Evolutionary conservation across 37 sponge, comb jelly and placozoan genomes (phyloP).

Genomic region (Bolinopsis microptera): DNA sequence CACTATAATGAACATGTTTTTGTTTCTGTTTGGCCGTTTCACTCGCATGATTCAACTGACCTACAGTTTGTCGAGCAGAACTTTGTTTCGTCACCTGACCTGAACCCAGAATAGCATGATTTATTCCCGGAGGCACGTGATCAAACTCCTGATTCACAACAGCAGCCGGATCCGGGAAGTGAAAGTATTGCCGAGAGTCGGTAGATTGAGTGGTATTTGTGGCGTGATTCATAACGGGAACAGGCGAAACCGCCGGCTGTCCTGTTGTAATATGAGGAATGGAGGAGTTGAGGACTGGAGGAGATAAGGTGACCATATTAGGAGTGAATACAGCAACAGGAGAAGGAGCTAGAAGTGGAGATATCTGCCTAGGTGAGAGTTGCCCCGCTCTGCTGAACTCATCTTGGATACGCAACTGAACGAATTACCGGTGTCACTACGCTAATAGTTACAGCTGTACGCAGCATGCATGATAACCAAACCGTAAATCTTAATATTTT

Average conservation of each 20-base stretch:
- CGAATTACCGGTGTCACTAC: too few relatives aligned
- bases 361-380: not conserved
- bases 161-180: conserved; percentile 50
- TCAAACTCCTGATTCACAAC: not conserved
- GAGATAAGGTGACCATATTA: not conserved
- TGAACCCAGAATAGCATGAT: not conserved
- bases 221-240: not conserved
- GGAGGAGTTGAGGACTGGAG: not conserved
- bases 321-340: not conserved
- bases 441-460: too few relatives aligned
- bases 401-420: not conserved
- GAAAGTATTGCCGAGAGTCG: conserved; percentile 34
- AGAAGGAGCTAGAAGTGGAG: not conserved
- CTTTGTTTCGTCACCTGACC: not conserved
- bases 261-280: not conserved
- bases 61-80: too few relatives aligned
- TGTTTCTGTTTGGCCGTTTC: not conserved
- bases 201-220: not conserved
- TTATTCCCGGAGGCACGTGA: not conserved
- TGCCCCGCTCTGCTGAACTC: not conserved
- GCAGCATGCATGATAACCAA: too few relatives aligned
- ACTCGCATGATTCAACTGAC: not conserved
- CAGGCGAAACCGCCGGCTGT: not conserved
- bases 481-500: too few relatives aligned
- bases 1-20: not conserved